phyloP scores from a whole-genome alignment of 2,113 vertebrate species.

The Aviceda subcristata region DNA sequence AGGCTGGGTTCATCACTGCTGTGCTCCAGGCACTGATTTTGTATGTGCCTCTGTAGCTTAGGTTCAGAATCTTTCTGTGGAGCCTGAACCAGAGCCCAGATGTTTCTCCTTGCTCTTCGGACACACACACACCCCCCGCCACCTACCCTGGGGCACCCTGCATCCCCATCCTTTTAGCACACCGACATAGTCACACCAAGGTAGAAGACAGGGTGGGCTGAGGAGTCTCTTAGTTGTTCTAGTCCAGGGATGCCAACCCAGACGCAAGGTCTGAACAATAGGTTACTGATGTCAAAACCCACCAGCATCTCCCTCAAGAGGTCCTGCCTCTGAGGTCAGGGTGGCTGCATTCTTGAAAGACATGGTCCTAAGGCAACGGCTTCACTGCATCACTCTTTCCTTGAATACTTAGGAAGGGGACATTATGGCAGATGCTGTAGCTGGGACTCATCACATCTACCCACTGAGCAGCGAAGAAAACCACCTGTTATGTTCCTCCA shows the following conservation, averaged over 20 bases:
- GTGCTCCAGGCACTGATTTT: fast-evolving
- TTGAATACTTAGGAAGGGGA: neutral
- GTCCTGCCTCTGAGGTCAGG: fast-evolving
- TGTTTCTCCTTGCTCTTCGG: neutral
- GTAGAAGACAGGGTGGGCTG: neutral
- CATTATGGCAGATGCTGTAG: neutral
- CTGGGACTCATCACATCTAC: neutral
- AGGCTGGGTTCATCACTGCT: neutral
- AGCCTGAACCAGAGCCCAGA: neutral
- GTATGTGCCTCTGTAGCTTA: neutral
- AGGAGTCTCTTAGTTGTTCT: neutral
- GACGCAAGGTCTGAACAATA: neutral
- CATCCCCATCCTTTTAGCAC: neutral
- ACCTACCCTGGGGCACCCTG: no score
- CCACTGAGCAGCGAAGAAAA: neutral
- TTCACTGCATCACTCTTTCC: neutral
- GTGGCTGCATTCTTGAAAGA: neutral
- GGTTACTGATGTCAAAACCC: neutral
- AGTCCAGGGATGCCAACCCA: no score
- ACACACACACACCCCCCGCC: neutral
- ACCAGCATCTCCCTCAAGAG: neutral
- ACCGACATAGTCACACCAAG: neutral
- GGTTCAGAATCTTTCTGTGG: neutral
- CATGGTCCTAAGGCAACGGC: neutral
- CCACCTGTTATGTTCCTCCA: neutral